Percentiles rank a stretch among this genome's conserved stretches.
phyloP scores from a whole-genome alignment of 2,888 invertebrate species.

The Cremastinae sp. region DNA sequence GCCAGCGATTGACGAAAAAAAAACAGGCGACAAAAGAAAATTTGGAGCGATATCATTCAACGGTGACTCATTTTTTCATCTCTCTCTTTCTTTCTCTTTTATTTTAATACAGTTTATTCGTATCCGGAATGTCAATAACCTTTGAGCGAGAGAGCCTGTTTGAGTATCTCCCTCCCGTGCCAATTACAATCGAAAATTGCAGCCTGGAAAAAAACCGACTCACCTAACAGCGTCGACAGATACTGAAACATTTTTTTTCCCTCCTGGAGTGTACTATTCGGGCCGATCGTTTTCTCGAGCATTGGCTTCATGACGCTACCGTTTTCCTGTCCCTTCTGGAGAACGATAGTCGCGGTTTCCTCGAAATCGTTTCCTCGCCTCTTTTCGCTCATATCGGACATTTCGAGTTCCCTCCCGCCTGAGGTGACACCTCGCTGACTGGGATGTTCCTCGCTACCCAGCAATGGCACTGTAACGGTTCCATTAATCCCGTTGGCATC shows the following conservation, averaged over 20 bases:
- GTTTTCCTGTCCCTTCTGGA: conserved; percentile 55
- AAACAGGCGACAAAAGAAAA: too few relatives aligned
- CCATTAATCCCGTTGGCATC: conserved; percentile 14
- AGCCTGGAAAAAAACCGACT: conserved; percentile 58
- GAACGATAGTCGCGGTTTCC: conserved; percentile 29
- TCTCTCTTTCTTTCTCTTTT: too few relatives aligned
- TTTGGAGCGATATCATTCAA: too few relatives aligned
- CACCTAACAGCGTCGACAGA: conserved; percentile 71
- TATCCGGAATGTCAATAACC: conserved; percentile 8
- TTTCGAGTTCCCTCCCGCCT: conserved; percentile 50
- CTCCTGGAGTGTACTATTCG: conserved; percentile 43
- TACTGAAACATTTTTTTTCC: conserved; percentile 72
- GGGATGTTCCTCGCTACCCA: conserved; percentile 15
- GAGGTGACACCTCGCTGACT: conserved; percentile 7
- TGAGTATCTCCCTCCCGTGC: neutral
- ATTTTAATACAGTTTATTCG: too few relatives aligned
- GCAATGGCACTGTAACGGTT: neutral
- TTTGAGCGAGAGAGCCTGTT: neutral
- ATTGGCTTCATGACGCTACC: conserved; percentile 53
- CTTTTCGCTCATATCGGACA: conserved; percentile 35
- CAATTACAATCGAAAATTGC: neutral
- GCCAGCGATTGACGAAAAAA: too few relatives aligned
- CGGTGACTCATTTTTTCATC: too few relatives aligned
- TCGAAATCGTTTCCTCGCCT: conserved; percentile 24
- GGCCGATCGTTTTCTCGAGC: conserved; percentile 39